Base-by-base conservation (phyloP, 1,140 invertebrate genomes). In the Wiebesia pumilae region DNA sequence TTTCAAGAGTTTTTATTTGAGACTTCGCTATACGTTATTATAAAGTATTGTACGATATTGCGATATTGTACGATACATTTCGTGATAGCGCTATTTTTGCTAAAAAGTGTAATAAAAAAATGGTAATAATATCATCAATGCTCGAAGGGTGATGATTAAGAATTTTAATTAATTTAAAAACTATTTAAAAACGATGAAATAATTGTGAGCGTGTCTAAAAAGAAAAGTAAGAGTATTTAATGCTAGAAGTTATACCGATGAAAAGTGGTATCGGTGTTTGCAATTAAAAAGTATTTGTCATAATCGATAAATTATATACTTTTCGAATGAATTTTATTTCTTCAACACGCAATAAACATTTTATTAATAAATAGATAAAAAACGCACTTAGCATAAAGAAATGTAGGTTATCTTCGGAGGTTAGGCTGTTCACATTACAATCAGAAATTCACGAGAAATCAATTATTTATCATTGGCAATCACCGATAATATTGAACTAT, bases 311-410 rank as follows among this genome's bases (percentile, higher is more conserved):
- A 75, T 75, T 75, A 43, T 43, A 75, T 75, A 43, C 71, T 40
- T 43, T 43, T 24, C 12, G 12, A 24, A n/a, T 43, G 38, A 75
- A 43, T 75, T 43, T 43, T n/a, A 75, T n/a, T 75, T 75, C 38
- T 43, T 43, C 4, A n/a, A 75, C 71, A 43, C 40, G 38, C 38
- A 43, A 43, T n/a, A 43, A 75, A n/a, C 38, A 43, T 75, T 40
- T 40, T n/a, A 75, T 43, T 75, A 75, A 43, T 75, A 75, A 43
- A 38, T 38, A 71, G 69, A 71, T 71, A 71, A 71, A 69, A 71
- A 71, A 38, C 33, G 7, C n/a, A 38, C 12, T 71, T 38, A 30
- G 69, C n/a, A 30, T 38, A 21, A 21, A 38, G 33, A 71, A 71
- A 71, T 71, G 35, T 71, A 38, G 35, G 35, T 71, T 71, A 71